These are phyloP conservation scores for Ephestia elutella DNA, from an alignment of 1,140 invertebrate species.

Conservation along the genomic window DNA sequence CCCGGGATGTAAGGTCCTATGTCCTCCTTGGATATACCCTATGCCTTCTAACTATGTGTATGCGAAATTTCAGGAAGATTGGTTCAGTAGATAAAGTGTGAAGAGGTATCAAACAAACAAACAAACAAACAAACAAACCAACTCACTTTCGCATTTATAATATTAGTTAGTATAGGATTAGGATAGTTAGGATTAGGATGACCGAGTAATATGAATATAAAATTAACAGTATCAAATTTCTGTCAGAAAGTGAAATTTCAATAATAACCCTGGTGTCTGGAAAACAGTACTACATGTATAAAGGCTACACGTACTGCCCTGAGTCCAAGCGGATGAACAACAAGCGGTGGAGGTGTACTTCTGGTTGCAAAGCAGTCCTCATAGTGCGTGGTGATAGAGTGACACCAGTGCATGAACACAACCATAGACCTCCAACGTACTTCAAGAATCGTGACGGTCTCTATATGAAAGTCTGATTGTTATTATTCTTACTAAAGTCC, in stretches of 20 bases:
- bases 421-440: conserved; percentile 5
- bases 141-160: too few species aligned
- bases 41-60: too few species aligned
- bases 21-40: too few species aligned
- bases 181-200: too few species aligned
- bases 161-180: too few species aligned
- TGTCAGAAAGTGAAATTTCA: neutral
- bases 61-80: too few species aligned
- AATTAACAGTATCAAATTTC: neutral
- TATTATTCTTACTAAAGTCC: too few species aligned
- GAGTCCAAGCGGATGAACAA: neutral
- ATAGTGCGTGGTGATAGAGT: neutral
- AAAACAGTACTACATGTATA: conserved; percentile 28
- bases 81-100: too few species aligned
- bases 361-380: neutral
- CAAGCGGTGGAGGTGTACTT: neutral
- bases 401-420: conserved; percentile 2
- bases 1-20: too few species aligned
- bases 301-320: conserved; percentile 26
- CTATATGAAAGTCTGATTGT: neutral
- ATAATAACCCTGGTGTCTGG: conserved; percentile 26
- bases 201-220: too few species aligned
- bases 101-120: too few species aligned
- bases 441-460: neutral
- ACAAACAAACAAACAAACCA: too few species aligned